phyloP scores from a whole-genome alignment of 1,140 invertebrate species.

The Ditylenchus dipsaci region DNA sequence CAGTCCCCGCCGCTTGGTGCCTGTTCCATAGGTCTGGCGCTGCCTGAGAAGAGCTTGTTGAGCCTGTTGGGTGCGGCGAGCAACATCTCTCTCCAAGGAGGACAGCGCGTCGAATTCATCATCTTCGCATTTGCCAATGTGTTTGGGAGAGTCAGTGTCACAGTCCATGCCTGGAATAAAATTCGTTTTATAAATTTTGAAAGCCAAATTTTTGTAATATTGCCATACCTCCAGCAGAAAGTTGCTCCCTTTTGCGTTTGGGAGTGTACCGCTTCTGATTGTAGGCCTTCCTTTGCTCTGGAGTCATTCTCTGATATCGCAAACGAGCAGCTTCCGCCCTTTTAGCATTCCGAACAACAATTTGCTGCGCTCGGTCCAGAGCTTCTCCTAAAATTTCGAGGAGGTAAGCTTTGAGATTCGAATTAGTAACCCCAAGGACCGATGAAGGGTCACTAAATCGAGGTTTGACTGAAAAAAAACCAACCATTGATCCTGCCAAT shows the following conservation, averaged over 20 bases:
- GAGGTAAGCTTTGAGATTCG: too few relatives aligned
- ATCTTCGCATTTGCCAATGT: slow-evolving; percentile 11
- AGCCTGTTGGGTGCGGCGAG: slow-evolving; percentile 36
- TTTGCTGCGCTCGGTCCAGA: slow-evolving; percentile 44
- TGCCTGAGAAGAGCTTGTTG: slow-evolving; percentile 28
- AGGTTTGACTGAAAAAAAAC: too few relatives aligned
- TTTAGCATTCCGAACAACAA: slow-evolving; percentile 41
- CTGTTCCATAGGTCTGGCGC: slow-evolving; percentile 2
- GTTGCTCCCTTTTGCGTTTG: slow-evolving; percentile 31
- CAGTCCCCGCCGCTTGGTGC: neutral
- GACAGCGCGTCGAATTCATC: slow-evolving; percentile 39
- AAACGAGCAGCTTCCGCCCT: slow-evolving; percentile 40
- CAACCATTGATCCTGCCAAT: slow-evolving; percentile 23
- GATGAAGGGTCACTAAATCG: too few relatives aligned
- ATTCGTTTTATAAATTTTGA: too few relatives aligned
- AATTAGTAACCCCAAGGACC: too few relatives aligned
- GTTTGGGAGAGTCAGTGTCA: neutral
- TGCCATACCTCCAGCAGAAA: neutral
- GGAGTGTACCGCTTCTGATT: slow-evolving; percentile 45
- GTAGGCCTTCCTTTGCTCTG: slow-evolving; percentile 41
- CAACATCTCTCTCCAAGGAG: slow-evolving; percentile 32
- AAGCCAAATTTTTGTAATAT: too few relatives aligned
- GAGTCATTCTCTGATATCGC: slow-evolving; percentile 41
- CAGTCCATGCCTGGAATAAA: neutral
- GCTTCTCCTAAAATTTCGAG: slow-evolving; percentile 35